Evolutionary conservation across 2,113 vertebrate genomes (phyloP), one percentile per base, ranked within the genome.

Genomic region (Cyprinodon brontotheroides): DNA sequence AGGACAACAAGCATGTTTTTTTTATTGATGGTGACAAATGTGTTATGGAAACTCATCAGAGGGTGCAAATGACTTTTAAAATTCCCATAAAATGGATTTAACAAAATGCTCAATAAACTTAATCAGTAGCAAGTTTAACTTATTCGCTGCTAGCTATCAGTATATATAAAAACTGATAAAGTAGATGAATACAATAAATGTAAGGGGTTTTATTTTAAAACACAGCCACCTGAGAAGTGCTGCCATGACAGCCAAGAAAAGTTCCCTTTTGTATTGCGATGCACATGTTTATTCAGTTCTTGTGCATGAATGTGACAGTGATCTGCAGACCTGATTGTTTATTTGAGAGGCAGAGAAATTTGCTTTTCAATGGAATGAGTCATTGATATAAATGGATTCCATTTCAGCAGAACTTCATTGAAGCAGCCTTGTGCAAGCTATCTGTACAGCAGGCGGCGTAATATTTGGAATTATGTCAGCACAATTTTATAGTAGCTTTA

Each of bases 21-120:
- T 88, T 90, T 85, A 85, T 88, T 89, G 89, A 86, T 77, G 85
- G 75, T 82, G 85, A 81, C 77, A 84, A 85, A 80, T 57, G 72
- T 74, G 70, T 83, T 72, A 68, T 63, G 78, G 83, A 65, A 85
- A 78, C 39, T 57, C 61, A 63, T 68, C 63, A 60, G 15, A 74
- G 53, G 43, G 41, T 20, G 61, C 79, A 83, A 87, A 86, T 75
- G 62, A 70, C 74, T 77, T 65, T 20, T 69, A 65, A 65, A 79
- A 29, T 43, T 50, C 50, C 45, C 40, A 43, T 45, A 71, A 65
- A 84, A 79, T 50, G 61, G 39, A 63, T 68, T 69, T 48, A 67
- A 72, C 68, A 59, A 60, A 13, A 50, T 4, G 8, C 39, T 36
- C 29, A 75, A 80, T 59, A 77, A 57, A 57, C 17, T 53, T 15